Evolutionary conservation across 2,113 vertebrate species (phyloP), one percentile per base, ranked within the genome.

Genomic region (Heterotilapia buettikoferi): DNA sequence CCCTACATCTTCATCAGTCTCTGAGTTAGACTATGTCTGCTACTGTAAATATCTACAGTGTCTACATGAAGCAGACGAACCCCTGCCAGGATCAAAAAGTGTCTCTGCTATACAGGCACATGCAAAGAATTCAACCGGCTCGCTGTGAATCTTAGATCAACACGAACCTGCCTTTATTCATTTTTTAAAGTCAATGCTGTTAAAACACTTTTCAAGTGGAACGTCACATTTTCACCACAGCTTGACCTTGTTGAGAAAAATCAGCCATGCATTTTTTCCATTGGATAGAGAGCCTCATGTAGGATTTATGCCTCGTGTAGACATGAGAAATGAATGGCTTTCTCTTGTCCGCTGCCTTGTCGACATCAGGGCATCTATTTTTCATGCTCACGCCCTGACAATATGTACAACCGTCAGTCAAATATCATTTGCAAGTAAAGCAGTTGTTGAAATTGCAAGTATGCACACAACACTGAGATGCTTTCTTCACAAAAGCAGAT

Each of bases 321-420:
- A 90, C 92, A 89, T 5, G 85, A 7, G 7, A 66, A 79, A 84
- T 71, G 52, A 90, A 90, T 92, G 71, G 29, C 73, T 47, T 79
- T 43, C 68, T 54, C 84, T 33, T 88, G 85, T 90, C 54, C 1
- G n/a, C 61, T n/a, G 73, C 61, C 88, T 86, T 45, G 82, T 90
- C 61, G 80, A 80, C 90, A 84, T 8, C 19, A n/a, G 16, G 4
- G 13, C 50, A 86, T 93, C 9, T 21, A 93, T 93, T 85, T 89
- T 94, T 93, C 43, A 94, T 82, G 86, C 2, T 26, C 80, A 89
- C 12, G 63, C 53, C 3, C 3, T 26, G 80, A 87, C 80, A 63
- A 63, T 84, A 43, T 45, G 87, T 61, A 84, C 57, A 84, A 24
- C 19, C 76, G 54, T 86, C 89, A 78, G 40, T 92, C 89, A 85